Evolutionary conservation across 2,888 invertebrate species (phyloP).

Genomic region (Agonopterix subpropinquella): DNA sequence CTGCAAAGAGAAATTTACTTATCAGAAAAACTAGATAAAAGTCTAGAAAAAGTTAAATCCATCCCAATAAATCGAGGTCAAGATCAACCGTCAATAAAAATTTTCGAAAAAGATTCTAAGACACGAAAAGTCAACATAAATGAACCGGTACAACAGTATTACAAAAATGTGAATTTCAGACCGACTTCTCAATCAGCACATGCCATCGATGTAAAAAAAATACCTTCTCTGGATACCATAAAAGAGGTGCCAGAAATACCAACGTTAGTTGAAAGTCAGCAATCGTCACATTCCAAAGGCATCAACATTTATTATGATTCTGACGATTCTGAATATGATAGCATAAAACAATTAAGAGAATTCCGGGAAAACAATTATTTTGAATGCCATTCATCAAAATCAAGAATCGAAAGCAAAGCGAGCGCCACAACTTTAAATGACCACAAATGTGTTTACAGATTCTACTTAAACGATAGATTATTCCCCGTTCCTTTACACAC

Average conservation of each 20-base stretch:
- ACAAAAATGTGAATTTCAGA: slow-evolving; percentile 52
- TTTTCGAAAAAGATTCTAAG: too few relatives aligned
- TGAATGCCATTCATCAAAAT: slow-evolving; percentile 75
- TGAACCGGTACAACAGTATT: slow-evolving; percentile 41
- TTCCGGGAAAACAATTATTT: slow-evolving; percentile 77
- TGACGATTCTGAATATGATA: slow-evolving; percentile 12
- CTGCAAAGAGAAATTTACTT: too few relatives aligned
- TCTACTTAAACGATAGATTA: slow-evolving; percentile 72
- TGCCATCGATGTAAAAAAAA: slow-evolving; percentile 25
- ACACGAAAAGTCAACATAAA: neutral
- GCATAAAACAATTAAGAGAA: slow-evolving; percentile 37
- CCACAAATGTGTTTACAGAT: slow-evolving; percentile 73
- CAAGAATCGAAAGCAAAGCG: slow-evolving; percentile 33
- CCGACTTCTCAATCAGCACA: slow-evolving; percentile 37
- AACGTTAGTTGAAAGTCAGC: neutral
- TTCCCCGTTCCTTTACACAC: slow-evolving; percentile 69
- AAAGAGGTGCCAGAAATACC: slow-evolving; percentile 39
- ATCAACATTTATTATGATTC: slow-evolving; percentile 17
- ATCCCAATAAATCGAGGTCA: too few relatives aligned
- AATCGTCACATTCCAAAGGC: neutral
- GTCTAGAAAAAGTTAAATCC: too few relatives aligned
- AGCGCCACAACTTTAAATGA: slow-evolving; percentile 35
- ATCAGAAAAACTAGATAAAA: too few relatives aligned
- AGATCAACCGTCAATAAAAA: too few relatives aligned
- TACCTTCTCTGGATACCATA: slow-evolving; percentile 41